Evolutionary conservation across 2,888 invertebrate genomes (phyloP), one percentile per base, ranked within the genome.

Genomic region (Dinocampus coccinellae): DNA sequence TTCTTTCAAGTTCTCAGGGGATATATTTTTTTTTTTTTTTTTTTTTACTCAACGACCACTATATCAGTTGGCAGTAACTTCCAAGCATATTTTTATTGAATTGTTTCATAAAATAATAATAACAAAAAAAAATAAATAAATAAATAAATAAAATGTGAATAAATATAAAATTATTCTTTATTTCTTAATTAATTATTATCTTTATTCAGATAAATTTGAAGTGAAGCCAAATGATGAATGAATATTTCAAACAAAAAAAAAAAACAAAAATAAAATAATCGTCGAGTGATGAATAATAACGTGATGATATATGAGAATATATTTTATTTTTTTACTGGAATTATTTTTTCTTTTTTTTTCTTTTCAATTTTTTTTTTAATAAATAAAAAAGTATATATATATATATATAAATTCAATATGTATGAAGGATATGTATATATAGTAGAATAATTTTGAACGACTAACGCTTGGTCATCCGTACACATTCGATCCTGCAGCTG

Each of bases 71-170:
- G 72, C 62, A 68, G 67, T 55, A 73, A 74, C 76, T 76, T 76
- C 73, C 76, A 70, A 67, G 63, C 74, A 75, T 75, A 76, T 75
- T 74, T 39, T 39, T 39, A n/a, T n/a, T 13, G 3, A 3, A n/a
- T 3, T 39, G 1, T 39, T 2, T 1, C 39, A 39, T n/a, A n/a
- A 39, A n/a, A n/a, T 4, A 39, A n/a, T 13, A 39, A 39, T 39
- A 11, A 9, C 9, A 13, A 39, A 2, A 39, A 36, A 9, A 10
- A 36, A 1, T 36, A 10, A 10, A 1, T 10, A 36, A 3, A 36
- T 9, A 36, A 36, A 36, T 36, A 10, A 36, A 3, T n/a, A 36
- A 36, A 36, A 1, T 10, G 36, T 2, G 36, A 36, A 9, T 11
- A 36, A 0, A n/a, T n/a, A 7, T 7, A n/a, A 39, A n/a, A 39